Conservation (phyloP, 2,888 invertebrate species). For the Chymomyza caudatula region DNA sequence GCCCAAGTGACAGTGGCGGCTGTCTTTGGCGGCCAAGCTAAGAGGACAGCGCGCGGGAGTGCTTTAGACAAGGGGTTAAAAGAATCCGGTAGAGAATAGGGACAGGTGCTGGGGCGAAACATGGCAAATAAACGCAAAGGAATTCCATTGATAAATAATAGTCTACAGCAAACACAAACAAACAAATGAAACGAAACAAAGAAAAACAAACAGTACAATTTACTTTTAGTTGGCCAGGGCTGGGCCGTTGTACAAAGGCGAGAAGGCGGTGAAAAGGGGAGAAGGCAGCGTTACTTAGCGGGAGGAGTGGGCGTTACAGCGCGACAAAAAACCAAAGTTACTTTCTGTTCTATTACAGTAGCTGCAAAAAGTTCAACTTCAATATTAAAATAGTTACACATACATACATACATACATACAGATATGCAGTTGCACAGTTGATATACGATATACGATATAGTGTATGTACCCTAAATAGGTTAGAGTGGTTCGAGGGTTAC, state of each 20-base stretch:
- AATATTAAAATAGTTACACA: constrained; percentile 42
- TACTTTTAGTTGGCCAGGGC: constrained; percentile 50
- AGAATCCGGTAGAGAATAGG: constrained; percentile 9
- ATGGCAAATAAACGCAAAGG: constrained; percentile 52
- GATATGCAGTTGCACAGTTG: background rate
- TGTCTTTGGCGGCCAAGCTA: background rate
- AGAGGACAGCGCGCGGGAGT: background rate
- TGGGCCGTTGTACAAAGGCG: constrained; percentile 44
- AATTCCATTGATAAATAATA: constrained; percentile 57
- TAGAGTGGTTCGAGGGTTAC: constrained; percentile 32
- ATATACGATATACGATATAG: constrained; percentile 15
- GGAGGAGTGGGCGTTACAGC: background rate
- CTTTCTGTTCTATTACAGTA: constrained; percentile 25
- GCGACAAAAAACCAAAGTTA: constrained; percentile 36
- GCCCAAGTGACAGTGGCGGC: constrained; percentile 73
- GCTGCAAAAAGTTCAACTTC: constrained; percentile 32
- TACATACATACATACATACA: background rate
- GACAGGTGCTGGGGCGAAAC: constrained; percentile 32
- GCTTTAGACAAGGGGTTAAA: constrained; percentile 8
- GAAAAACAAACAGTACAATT: constrained; percentile 57
- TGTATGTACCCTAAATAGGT: constrained; percentile 13
- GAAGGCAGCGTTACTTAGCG: constrained; percentile 50
- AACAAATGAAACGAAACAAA: constrained; percentile 23
- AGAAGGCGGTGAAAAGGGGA: constrained; percentile 11
- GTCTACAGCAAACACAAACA: constrained; percentile 13